Evolutionary conservation across 2,888 invertebrate species (phyloP), one percentile per base, ranked within the genome.

Genomic region (Melieria omissa): DNA sequence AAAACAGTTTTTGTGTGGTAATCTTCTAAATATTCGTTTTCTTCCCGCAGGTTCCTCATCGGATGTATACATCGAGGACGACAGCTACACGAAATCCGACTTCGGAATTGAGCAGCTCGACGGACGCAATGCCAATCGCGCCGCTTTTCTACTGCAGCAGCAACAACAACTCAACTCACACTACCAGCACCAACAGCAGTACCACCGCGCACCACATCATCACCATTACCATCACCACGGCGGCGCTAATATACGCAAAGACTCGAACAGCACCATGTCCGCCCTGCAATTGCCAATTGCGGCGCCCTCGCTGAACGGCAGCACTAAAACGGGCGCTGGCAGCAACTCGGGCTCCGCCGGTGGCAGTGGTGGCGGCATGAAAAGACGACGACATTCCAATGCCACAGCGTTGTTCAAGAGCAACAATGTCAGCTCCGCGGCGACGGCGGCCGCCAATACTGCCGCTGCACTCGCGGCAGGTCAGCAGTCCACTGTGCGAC

Each of bases 181-280:
- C 52, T 74, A 76, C 14, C 73, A 60, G 3, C 71, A 74, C 10
- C 76, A 74, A 49, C 75, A 75, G 47, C 72, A 58, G 54, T 78
- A 70, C 54, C 72, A 70, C 70, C 79, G 79, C 54, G 80, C 76
- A 57, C 77, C 68, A 52, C 82, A 80, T 47, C 78, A 77, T 66
- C 82, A 76, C 61, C 78, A 79, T 69, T 77, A 77, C 71, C 78
- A 76, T 71, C 76, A 76, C 63, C 73, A 76, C 72, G 79, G 75
- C 9, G 76, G 72, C 42, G 88, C 89, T 5, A 89, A 88, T 44
- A 90, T 90, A 87, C 86, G 90, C 73, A 88, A 90, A 74, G 90
- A 90, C 83, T 90, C 89, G 1, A 90, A 89, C 77, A 91, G 90
- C 49, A 90, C 90, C 46, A 90, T 90, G 90, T 91, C 91, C 0